Evolutionary conservation across 2,797 vertebrate genomes (phyloP), one percentile per base, ranked within the genome.

Genomic region (Rousettus madagascariensis): DNA sequence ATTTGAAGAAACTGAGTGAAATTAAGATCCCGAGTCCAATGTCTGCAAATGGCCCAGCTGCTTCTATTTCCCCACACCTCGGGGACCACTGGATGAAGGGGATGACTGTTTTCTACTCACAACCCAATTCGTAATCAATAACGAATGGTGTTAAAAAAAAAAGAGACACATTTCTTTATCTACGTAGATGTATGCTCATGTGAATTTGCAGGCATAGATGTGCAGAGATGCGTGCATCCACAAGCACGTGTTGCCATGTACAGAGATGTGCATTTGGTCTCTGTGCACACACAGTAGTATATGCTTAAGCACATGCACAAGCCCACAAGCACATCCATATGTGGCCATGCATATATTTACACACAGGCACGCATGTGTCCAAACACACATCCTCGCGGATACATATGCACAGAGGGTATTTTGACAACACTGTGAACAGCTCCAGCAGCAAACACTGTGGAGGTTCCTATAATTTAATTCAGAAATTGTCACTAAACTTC

Each of bases 341-440:
- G 85, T 95, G 94, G 59, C 55, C 68, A 17, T 59, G 61, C 57
- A 24, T 94, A 69, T 96, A 87, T 95, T 93, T 92, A 95, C 66
- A 75, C 66, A 74, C 38, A 85, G 63, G n/a, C 33, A 43, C 11
- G 49, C 51, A 12, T 95, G 84, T 97, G 90, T 94, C 69, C 95
- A 97, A 95, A 97, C 94, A 95, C 68, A 90, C 89, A 94, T 93
- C 94, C 24, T 0, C 96, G 94, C 53, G 63, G 83, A 91, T 68
- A 77, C 43, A 91, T 95, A 86, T 43, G 74, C 87, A 92, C 90
- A 79, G 94, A 95, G 92, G 36, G 49, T 95, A 90, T 96, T 96
- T 96, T 96, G 96, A 96, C 95, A 96, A 69, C 71, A 94, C 84
- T 78, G 53, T 86, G 94, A 98, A 83, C 57, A 95, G 83, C 38